Conservation (phyloP, 2,888 invertebrate genomes). For the Philereme transversata region DNA sequence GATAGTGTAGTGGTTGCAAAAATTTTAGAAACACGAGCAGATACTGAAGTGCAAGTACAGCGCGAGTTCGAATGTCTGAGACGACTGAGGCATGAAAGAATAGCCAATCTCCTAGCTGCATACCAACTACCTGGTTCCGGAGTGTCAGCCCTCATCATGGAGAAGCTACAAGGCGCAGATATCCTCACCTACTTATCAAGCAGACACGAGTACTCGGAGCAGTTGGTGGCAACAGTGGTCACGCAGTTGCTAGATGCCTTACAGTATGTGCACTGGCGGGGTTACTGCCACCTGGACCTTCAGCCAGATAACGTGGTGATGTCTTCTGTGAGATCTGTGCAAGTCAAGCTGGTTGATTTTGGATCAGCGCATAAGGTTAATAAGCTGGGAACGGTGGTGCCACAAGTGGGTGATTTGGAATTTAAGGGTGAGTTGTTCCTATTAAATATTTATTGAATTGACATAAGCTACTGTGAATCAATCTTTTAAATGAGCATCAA, state of each 20-base stretch:
- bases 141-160: constrained; percentile 89
- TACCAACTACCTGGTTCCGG: constrained; percentile 87
- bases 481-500: too few relatives aligned
- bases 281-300: constrained; percentile 93
- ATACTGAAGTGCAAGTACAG: constrained; percentile 86
- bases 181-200: constrained; percentile 94
- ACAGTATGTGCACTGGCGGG: constrained; percentile 97
- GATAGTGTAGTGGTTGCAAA: constrained; percentile 93
- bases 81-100: constrained; percentile 93
- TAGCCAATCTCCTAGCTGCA: constrained; percentile 89
- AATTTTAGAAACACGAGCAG: constrained; percentile 87
- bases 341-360: constrained; percentile 96
- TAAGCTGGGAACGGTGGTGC: constrained; percentile 89
- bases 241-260: constrained; percentile 94
- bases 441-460: too few relatives aligned
- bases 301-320: constrained; percentile 98
- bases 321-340: constrained; percentile 91
- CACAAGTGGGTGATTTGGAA: constrained; percentile 89
- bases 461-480: too few relatives aligned
- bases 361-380: constrained; percentile 93
- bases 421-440: constrained; percentile 84
- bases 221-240: constrained; percentile 94
- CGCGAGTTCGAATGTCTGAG: constrained; percentile 93
- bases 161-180: constrained; percentile 95
- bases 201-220: constrained; percentile 95